These are phyloP conservation scores for Actinemys pallida DNA, from an alignment of 2,113 vertebrate species.

Conservation along the genomic window DNA sequence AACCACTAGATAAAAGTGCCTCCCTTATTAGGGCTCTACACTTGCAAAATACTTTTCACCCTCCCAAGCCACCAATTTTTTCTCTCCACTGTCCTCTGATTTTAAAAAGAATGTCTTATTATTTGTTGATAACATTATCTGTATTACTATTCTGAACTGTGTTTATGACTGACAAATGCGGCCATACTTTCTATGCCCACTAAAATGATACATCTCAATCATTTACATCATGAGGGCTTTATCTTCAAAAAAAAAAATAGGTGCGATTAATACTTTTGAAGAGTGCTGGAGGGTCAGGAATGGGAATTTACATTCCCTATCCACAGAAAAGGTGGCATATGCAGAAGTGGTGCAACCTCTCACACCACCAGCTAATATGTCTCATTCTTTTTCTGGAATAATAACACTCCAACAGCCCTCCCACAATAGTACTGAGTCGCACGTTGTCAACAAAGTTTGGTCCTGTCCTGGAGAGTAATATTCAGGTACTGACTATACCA, in stretches of 20 bases:
- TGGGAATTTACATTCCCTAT: not conserved
- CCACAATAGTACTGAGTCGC: not conserved
- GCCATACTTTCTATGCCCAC: not conserved
- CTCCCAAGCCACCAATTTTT: not conserved
- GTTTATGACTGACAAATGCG: not conserved
- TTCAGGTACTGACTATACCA: not conserved
- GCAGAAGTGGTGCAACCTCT: not conserved
- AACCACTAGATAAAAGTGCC: not conserved
- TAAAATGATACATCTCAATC: not conserved
- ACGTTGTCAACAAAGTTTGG: too few species aligned
- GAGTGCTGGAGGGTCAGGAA: not conserved
- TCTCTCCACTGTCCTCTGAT: not conserved
- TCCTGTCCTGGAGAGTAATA: not conserved
- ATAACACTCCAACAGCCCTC: not conserved
- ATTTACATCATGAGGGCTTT: not conserved
- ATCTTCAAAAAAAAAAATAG: not conserved
- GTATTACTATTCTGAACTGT: not conserved
- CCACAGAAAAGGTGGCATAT: not conserved
- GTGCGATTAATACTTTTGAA: not conserved
- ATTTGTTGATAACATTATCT: not conserved
- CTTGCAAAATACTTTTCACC: not conserved
- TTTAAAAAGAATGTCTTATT: not conserved
- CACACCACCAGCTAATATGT: not conserved
- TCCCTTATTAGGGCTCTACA: not conserved
- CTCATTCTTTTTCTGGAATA: not conserved